These are phyloP conservation scores for Onychostoma macrolepis DNA, from an alignment of 2,113 vertebrate genomes.

Conservation along the genomic window DNA sequence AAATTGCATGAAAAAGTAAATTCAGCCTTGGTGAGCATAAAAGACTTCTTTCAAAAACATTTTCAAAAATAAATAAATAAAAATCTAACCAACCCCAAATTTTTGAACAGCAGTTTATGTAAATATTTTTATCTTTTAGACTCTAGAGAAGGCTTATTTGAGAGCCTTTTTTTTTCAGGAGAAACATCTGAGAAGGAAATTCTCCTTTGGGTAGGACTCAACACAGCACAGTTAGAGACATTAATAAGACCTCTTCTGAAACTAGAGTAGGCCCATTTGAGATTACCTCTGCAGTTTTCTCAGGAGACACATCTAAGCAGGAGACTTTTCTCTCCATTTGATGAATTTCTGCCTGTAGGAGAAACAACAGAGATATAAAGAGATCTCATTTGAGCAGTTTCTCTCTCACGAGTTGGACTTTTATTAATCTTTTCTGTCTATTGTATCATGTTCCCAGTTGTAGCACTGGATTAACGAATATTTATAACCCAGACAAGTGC, in stretches of 20 bases:
- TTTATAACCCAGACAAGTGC: conserved; percentile 62
- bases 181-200: not conserved
- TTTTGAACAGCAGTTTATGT: not conserved
- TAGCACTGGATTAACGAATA: conserved; percentile 52
- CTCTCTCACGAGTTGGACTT: conserved; percentile 25
- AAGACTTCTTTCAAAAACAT: too few species aligned
- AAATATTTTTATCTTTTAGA: not conserved
- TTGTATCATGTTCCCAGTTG: conserved; percentile 62
- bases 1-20: too few species aligned
- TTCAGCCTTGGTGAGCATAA: too few species aligned
- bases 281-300: not conserved
- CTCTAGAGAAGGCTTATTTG: not conserved
- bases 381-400: not conserved
- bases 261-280: not conserved
- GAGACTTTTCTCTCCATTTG: not conserved
- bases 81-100: not conserved
- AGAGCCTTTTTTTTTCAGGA: not conserved
- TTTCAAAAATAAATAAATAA: not conserved
- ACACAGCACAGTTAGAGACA: not conserved
- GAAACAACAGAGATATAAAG: conserved; percentile 33
- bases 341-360: conserved; percentile 9
- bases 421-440: conserved; percentile 42
- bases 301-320: not conserved
- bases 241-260: not conserved
- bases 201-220: not conserved